Conservation (phyloP, 2,888 invertebrate genomes). For the Platycnemis pennipes region DNA sequence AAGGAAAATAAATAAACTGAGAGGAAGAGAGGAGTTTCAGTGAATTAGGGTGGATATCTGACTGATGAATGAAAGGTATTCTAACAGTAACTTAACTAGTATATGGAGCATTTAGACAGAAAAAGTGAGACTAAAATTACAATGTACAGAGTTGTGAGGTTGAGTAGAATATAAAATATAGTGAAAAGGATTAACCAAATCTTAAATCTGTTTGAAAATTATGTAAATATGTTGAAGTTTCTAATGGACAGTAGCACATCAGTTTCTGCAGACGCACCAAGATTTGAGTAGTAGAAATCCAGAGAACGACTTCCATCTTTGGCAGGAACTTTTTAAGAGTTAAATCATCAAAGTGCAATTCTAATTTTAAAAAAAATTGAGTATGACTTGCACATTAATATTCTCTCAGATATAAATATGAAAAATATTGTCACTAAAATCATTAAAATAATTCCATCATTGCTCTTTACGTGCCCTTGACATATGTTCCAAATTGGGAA, state of each 20-base stretch:
- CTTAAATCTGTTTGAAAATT: background rate
- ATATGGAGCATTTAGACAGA: slow-evolving; percentile 39
- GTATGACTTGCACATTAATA: too few species aligned
- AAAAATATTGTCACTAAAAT: too few species aligned
- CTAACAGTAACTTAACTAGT: background rate
- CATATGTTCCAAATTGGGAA: too few species aligned
- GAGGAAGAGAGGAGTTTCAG: too few species aligned
- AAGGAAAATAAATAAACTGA: background rate
- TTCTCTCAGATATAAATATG: too few species aligned
- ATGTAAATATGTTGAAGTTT: background rate
- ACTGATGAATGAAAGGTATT: slow-evolving; percentile 3
- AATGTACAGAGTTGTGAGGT: slow-evolving; percentile 70
- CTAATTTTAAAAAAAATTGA: too few species aligned
- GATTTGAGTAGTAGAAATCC: background rate
- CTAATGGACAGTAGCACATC: slow-evolving; percentile 4
- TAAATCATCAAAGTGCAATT: too few species aligned
- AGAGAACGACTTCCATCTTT: too few species aligned
- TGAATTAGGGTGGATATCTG: background rate
- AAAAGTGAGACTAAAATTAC: slow-evolving; percentile 71
- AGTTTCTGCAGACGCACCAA: background rate
- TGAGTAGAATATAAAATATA: slow-evolving; percentile 70
- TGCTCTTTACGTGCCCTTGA: too few species aligned
- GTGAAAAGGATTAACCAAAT: slow-evolving; percentile 38
- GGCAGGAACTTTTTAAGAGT: too few species aligned
- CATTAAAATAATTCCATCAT: too few species aligned